Percentiles rank a stretch among this genome's conserved stretches.
Conservation (phyloP, 37 sponge, comb jelly and placozoan genomes). For the Haliclona indistincta region DNA sequence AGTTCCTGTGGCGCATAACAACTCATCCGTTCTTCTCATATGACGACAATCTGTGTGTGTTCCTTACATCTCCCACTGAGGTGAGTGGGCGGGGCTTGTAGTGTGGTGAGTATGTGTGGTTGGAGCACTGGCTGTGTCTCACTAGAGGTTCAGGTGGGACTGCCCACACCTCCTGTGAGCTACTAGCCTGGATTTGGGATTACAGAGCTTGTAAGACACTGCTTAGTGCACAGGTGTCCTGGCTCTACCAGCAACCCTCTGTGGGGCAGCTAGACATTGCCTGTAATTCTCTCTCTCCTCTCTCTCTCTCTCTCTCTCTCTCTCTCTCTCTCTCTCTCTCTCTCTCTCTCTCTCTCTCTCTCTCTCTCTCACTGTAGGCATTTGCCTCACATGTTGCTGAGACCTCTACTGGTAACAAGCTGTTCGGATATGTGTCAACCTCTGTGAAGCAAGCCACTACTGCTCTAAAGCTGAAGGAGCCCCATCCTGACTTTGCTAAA, state of each 20-base stretch:
- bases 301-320: slow-evolving; percentile 48
- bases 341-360: slow-evolving; percentile 30
- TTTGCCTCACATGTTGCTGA: slow-evolving; percentile 29
- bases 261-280: not conserved
- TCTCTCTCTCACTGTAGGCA: slow-evolving; percentile 29
- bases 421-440: slow-evolving; percentile 25
- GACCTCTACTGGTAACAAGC: slow-evolving; percentile 4
- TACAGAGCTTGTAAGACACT: too few relatives aligned
- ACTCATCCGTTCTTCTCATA: slow-evolving; percentile 76
- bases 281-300: not conserved
- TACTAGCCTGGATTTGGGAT: too few relatives aligned
- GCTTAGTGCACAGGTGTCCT: too few relatives aligned
- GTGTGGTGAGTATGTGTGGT: not conserved
- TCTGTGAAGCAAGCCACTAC: slow-evolving; percentile 56
- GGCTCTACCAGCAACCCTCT: too few relatives aligned
- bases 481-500: slow-evolving; percentile 50
- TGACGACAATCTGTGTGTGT: slow-evolving; percentile 44
- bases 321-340: slow-evolving; percentile 31
- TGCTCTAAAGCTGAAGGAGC: slow-evolving; percentile 32
- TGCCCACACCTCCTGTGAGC: too few relatives aligned
- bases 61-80: slow-evolving; percentile 55
- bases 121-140: too few relatives aligned
- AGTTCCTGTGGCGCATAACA: slow-evolving; percentile 67
- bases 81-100: slow-evolving; percentile 23
- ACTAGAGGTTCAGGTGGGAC: too few relatives aligned